Conservation (phyloP, 2,888 invertebrate species). For the Noctua comes region DNA sequence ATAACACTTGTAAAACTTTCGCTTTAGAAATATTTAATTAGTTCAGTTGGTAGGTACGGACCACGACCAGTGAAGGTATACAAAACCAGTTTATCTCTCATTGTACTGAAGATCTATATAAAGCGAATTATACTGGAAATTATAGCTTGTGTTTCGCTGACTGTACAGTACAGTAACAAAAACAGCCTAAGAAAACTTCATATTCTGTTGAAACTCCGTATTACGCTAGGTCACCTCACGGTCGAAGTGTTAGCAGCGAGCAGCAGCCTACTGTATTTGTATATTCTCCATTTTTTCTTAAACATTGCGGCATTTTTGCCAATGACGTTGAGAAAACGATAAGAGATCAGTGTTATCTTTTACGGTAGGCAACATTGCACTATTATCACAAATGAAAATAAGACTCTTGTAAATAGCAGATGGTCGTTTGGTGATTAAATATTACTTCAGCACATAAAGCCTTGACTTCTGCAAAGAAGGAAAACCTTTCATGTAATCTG, state of each 20-base stretch:
- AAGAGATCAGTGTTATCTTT: slow-evolving; percentile 37
- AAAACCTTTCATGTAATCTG: neutral
- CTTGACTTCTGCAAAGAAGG: neutral
- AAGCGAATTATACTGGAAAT: too few species aligned
- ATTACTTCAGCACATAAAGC: neutral
- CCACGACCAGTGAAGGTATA: too few species aligned
- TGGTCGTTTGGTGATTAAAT: neutral
- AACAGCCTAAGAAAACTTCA: neutral
- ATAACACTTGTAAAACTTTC: neutral
- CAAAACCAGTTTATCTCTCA: too few species aligned
- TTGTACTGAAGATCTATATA: too few species aligned
- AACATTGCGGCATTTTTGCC: neutral
- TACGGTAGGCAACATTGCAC: slow-evolving; percentile 3
- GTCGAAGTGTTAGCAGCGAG: neutral
- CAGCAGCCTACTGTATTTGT: too few species aligned
- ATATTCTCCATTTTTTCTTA: neutral
- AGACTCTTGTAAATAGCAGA: neutral
- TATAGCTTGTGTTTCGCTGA: too few species aligned
- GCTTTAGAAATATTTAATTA: neutral
- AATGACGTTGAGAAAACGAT: slow-evolving; percentile 4
- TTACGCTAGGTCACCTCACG: neutral
- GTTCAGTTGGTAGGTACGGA: neutral
- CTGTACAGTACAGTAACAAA: neutral
- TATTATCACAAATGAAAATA: neutral
- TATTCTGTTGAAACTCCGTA: neutral